Base-by-base conservation (phyloP, 2,113 vertebrate genomes). In the Aegypius monachus region DNA sequence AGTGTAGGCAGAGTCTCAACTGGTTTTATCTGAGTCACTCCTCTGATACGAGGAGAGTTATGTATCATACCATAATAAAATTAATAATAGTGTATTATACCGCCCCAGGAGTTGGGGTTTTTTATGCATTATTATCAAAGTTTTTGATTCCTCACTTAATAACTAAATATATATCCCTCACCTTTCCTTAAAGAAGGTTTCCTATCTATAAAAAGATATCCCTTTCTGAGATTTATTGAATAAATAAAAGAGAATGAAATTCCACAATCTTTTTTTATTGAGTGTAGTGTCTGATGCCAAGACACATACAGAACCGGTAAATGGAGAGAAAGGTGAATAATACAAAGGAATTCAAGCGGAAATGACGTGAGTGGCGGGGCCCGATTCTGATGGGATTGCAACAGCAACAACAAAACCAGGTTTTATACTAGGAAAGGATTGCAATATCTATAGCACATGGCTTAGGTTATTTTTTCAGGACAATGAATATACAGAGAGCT, bases 281-380 rank as follows among this genome's bases (percentile, higher is more conserved):
- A 80, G 8, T 42, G 4, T 20, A 7, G 7, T 79, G 13, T 62
- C 27, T 2, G 0, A 25, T 65, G n/a, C 78, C 47, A 92, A 77
- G 20, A 82, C 18, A 72, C 13, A 29, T 34, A 81, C 20, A 81
- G 56, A 84, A 89, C 19, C 16, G 88, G 31, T 53, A 82, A 59
- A 90, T 12, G 27, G 36, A 88, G 10, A 62, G 16, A 86, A 15
- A 82, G 27, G 7, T 52, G 36, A 87, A 84, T 5, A 91, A 21
- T 84, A 14, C 16, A 79, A 93, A 87, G 11, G 16, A 85, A 53
- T 88, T 72, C 31, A 55, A 90, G 10, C 16, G 17, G 8, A 94
- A 88, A 59, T 34, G 0, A 17, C 2, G 1, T 55, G 16, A 47
- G 9, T 1, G 6, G 11, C 31, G 52, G 45, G 9, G 27, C 3